Conservation (phyloP, 92 coral and sea anemone genomes). For the Porites divaricata region DNA sequence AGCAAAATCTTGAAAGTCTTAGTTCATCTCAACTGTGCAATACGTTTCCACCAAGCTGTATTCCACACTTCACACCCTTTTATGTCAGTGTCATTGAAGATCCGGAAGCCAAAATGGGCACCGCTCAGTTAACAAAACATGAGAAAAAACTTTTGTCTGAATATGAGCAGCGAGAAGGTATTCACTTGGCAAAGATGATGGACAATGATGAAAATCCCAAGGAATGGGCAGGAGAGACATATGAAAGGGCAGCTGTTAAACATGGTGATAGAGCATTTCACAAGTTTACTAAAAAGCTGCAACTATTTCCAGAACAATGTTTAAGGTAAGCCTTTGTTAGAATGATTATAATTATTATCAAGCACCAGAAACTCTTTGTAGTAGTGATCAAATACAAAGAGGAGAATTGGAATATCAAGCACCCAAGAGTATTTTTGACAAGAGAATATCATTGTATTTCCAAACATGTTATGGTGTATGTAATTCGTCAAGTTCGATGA, state of each 20-base stretch:
- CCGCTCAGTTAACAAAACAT: slow-evolving; percentile 50
- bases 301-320: slow-evolving; percentile 81
- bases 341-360: too few species aligned
- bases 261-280: slow-evolving; percentile 90
- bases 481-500: too few species aligned
- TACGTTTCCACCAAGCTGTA: not conserved
- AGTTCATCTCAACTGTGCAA: not conserved
- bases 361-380: too few species aligned
- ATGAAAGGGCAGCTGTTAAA: slow-evolving; percentile 72
- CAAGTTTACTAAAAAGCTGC: slow-evolving; percentile 78
- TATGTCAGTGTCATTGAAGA: slow-evolving; percentile 83
- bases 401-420: too few species aligned
- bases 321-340: slow-evolving; percentile 63
- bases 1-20: not conserved
- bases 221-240: slow-evolving; percentile 61
- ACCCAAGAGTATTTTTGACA: too few species aligned
- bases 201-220: not conserved
- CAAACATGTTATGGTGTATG: too few species aligned
- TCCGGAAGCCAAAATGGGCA: not conserved
- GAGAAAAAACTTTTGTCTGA: slow-evolving; percentile 71
- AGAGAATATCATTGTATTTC: too few species aligned
- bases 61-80: slow-evolving; percentile 61
- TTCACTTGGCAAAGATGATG: slow-evolving; percentile 43
- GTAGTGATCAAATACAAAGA: too few species aligned
- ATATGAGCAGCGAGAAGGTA: slow-evolving; percentile 79